Base-by-base conservation (phyloP, 2,888 invertebrate genomes). In the Torymus tubicola region DNA sequence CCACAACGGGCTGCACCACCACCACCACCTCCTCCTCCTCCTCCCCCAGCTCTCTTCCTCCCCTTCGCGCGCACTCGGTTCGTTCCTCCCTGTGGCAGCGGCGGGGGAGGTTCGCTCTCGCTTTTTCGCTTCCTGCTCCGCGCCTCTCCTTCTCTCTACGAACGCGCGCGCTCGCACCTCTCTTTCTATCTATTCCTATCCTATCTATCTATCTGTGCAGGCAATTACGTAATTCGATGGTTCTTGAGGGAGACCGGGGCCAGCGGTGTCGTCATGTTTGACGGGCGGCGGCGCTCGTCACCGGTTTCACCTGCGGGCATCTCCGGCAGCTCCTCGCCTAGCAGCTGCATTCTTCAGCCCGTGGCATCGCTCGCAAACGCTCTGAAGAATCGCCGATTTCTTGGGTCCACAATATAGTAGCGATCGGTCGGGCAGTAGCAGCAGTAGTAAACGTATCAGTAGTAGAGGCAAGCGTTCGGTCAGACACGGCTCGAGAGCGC, bases 211-310 rank as follows among this genome's bases (percentile, higher is more conserved):
- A 21, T 8, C 42, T 42, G 42, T 42, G 42, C 42, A 8, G 42
- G 4, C 42, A 42, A 83, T 88, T 89, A 89, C 84, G 90, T 90
- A 84, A 90, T 90, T 84, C 90, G 86, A 78, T 89, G 88, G 80
- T 90, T 90, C 76, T 86, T 87, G 71, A 89, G 85, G 52, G 90
- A 89, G 81, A 90, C 86, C 85, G 87, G 85, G 72, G 84, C 83
- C 50, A 82, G 79, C 84, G 82, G 85, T 84, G 84, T 81, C 71
- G 70, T 50, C 55, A 42, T 42, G 42, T 42, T 42, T 8, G 8
- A 8, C 5, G 42, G 42, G 42, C 42, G 8, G 24, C 55, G 21
- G 82, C 4, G 24, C 53, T 42, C 42, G 42, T 42, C 42, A 8
- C 42, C 42, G 42, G 42, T 8, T 42, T 42, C 8, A 42, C 42